Evolutionary conservation across 1,140 invertebrate species (phyloP), one percentile per base, ranked within the genome.

Genomic region (Maconellicoccus hirsutus): DNA sequence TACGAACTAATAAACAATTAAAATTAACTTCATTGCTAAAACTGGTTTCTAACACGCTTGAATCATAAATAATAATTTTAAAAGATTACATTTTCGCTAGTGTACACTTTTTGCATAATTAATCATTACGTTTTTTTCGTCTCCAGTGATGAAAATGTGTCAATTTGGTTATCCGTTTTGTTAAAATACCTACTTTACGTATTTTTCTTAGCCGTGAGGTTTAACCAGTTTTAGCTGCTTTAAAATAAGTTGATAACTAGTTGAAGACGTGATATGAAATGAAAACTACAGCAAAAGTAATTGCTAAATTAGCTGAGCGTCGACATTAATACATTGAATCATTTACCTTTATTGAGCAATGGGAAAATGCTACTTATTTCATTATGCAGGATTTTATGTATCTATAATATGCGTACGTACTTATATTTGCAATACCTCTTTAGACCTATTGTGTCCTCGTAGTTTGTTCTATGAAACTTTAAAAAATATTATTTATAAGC

Each of bases 211-310:
- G n/a, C 6, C 42, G 42, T 16, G 42, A 52, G 42, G n/a, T 52
- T 52, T 52, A 52, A 52, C 42, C 42, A 52, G 42, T 52, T 52
- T 52, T 52, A 52, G 42, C 42, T 52, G 42, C 42, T 52, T 52
- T 19, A 52, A 16, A 52, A 52, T 52, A 19, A 52, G 42, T 19
- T 16, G 42, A 52, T 52, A 52, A 19, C n/a, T 52, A 52, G 42
- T 52, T 19, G 42, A 52, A 14, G 42, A 52, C 42, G 42, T 52
- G 42, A 52, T 52, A 52, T 52, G 42, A 52, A 52, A 52, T 16
- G 42, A 52, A 52, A 52, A 52, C n/a, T 52, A 52, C 42, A 33
- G 29, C 29, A 52, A 52, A 52, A 52, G 42, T 52, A 52, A 52
- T 52, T 14, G 42, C 3, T 52, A 19, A 52, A 52, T 52, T 52